Percentiles rank a stretch among this genome's conserved stretches.
Evolutionary conservation across 2,113 vertebrate genomes (phyloP).

Genomic region (Chiloscyllium plagiosum): DNA sequence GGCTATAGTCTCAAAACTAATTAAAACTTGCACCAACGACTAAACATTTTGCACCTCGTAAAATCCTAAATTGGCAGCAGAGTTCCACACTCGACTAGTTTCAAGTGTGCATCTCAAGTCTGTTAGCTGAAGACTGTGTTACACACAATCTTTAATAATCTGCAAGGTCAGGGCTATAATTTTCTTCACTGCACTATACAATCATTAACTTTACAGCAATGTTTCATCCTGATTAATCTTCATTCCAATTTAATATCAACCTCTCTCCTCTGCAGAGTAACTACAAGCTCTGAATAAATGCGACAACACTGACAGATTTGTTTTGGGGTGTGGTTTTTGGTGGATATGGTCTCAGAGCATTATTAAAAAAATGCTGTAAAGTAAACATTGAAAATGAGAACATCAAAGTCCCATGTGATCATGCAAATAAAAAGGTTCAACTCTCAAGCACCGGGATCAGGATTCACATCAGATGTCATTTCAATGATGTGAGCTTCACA

Average conservation of each 20-base stretch:
- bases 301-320: not conserved
- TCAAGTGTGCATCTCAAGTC: not conserved
- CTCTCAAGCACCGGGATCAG: not conserved
- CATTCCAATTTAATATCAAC: not conserved
- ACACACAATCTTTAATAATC: not conserved
- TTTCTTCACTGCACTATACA: not conserved
- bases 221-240: not conserved
- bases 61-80: not conserved
- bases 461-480: not conserved
- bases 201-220: not conserved
- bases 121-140: not conserved
- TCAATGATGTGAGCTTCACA: not conserved
- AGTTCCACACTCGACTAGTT: not conserved
- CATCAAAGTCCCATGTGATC: not conserved
- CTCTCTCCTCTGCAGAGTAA: not conserved
- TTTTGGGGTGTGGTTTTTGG: not conserved
- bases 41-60: not conserved
- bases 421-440: not conserved
- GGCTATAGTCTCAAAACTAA: not conserved
- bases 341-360: not conserved
- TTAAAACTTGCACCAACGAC: not conserved
- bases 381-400: too few species aligned
- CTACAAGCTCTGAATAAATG: not conserved
- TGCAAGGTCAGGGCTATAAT: not conserved
- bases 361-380: not conserved